These are phyloP conservation scores for Argyrosomus japonicus DNA, from an alignment of 2,113 vertebrate species.

Conservation along the genomic window DNA sequence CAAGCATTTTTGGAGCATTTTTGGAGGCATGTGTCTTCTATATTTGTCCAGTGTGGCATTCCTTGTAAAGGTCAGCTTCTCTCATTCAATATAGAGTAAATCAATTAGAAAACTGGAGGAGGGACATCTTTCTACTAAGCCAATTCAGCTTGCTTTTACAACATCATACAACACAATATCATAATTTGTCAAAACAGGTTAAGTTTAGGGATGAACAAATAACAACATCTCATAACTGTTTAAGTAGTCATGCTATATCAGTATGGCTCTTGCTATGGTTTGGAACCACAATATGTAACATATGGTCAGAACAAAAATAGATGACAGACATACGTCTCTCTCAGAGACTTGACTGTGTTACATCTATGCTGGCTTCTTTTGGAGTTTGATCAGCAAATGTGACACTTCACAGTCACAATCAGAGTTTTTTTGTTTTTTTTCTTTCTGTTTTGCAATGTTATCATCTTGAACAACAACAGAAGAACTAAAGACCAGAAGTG, in stretches of 20 bases:
- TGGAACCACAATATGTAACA: background rate
- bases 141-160: background rate
- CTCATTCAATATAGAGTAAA: background rate
- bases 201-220: no score
- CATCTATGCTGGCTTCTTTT: no score
- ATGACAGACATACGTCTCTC: background rate
- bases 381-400: background rate
- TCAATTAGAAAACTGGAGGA: background rate
- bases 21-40: background rate
- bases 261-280: background rate
- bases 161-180: background rate
- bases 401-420: background rate
- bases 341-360: background rate
- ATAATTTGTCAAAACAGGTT: background rate
- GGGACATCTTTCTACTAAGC: background rate
- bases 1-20: background rate
- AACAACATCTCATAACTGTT: background rate
- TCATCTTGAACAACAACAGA: background rate
- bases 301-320: background rate
- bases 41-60: background rate
- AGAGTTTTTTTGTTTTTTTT: no score
- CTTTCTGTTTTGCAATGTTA: background rate
- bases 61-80: background rate
- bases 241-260: background rate
- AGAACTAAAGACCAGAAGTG: background rate